phyloP scores from a whole-genome alignment of 2,888 invertebrate genomes.

The Pterobdella sp. region DNA sequence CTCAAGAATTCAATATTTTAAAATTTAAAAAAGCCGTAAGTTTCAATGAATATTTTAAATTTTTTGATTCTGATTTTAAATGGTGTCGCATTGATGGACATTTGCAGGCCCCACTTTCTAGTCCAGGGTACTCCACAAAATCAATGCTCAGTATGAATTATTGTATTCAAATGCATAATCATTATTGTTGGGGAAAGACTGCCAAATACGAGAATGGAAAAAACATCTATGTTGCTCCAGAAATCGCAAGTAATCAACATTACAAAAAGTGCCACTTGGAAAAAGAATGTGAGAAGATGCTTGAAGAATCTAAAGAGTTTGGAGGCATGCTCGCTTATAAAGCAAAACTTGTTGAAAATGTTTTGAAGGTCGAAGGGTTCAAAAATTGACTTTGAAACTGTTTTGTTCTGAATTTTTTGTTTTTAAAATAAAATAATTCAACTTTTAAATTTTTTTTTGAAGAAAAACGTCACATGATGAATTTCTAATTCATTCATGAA shows the following conservation, averaged over 20 bases:
- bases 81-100: no score
- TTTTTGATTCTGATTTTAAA: no score
- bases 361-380: background rate
- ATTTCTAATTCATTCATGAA: no score
- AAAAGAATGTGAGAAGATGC: conserved; percentile 12
- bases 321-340: conserved; percentile 15
- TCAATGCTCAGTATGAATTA: conserved; percentile 25
- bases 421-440: no score
- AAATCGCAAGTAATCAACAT: conserved; percentile 27
- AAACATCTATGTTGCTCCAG: conserved; percentile 3
- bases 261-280: conserved; percentile 35
- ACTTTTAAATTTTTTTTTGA: no score
- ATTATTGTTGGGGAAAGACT: conserved; percentile 31
- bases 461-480: no score
- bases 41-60: no score
- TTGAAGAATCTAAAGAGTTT: background rate
- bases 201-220: background rate
- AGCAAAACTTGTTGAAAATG: conserved; percentile 3
- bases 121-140: conserved; percentile 24
- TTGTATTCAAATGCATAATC: conserved; percentile 32
- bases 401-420: no score
- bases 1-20: conserved; percentile 13
- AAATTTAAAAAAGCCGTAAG: conserved; percentile 17
- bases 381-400: no score
- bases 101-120: conserved; percentile 16